Base-by-base conservation (phyloP, 2,797 vertebrate species). In the Alca torda region DNA sequence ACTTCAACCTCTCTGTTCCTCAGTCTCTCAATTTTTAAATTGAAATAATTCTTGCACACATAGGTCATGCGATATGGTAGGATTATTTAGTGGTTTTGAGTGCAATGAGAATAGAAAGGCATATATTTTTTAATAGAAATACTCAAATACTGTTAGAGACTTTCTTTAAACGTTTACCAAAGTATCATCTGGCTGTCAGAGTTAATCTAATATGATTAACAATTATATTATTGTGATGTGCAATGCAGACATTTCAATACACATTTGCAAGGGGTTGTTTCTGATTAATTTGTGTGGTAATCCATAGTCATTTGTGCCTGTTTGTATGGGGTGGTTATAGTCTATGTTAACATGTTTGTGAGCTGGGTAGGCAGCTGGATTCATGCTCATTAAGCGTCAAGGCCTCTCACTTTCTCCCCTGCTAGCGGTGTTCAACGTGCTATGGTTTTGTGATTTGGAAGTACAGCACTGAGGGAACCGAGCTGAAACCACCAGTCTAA, bases 381-480 rank as follows among this genome's bases (percentile, higher is more conserved):
- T 94, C 80, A 61, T 87, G 83, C 90, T 96, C 69, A 89, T 95
- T 96, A 89, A 95, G 89, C 59, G 60, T 90, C 84, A 92, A 93
- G 95, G 75, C 84, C 70, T 93, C 75, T 78, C 45, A 33, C 90
- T 89, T 89, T 94, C 88, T 95, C 91, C 84, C 91, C 84, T 94
- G 96, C 93, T 93, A 93, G 67, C 68, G 76, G 48, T 28, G 46
- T 87, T 79, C 94, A 95, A 72, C 24, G 75, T 91, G 82, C 96
- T 92, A 75, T 93, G 92, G 87, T 94, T 96, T 97, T 93, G 84
- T 97, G 95, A 96, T 97, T 96, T 97, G 97, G 82, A 97, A 97
- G 79, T 89, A 87, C 45, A 92, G 90, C 60, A 24, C 68, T 95
- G 89, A 87, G 96, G 90, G 94, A 95, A 84, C 80, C 28, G 87